Conservation (phyloP, 1,140 invertebrate species). For the Temnothorax nylanderi region DNA sequence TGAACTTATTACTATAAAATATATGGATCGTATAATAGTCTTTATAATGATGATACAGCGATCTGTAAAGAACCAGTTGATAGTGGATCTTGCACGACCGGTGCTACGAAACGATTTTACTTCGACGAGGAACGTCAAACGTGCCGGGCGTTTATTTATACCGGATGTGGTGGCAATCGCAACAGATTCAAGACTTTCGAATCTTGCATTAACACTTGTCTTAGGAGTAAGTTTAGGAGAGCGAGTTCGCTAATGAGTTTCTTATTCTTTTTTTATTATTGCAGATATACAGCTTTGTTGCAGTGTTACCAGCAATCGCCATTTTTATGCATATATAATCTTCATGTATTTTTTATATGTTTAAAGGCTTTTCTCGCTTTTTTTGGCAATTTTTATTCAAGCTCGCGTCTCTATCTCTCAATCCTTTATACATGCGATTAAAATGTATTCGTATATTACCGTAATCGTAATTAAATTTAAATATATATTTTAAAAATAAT, state of each 20-base stretch:
- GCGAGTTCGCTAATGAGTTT: neutral
- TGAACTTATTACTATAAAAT: neutral
- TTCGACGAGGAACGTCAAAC: conserved; percentile 91
- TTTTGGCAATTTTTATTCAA: neutral
- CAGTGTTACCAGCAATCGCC: neutral
- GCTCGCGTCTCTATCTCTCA: neutral
- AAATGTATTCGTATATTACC: neutral
- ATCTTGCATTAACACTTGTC: conserved; percentile 88
- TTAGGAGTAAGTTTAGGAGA: conserved; percentile 83
- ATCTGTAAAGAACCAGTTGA: conserved; percentile 89
- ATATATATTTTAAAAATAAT: no score
- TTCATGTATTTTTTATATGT: neutral
- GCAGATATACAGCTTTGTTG: conserved; percentile 39
- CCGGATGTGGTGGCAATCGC: conserved; percentile 92
- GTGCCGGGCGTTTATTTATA: conserved; percentile 92
- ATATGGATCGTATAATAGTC: conserved; percentile 14
- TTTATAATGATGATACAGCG: conserved; percentile 77
- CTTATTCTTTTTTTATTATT: conserved; percentile 18
- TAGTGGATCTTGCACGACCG: conserved; percentile 90
- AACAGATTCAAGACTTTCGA: conserved; percentile 92
- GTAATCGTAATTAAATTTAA: neutral
- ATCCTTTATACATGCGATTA: neutral
- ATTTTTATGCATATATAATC: neutral
- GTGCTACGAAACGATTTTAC: conserved; percentile 90
- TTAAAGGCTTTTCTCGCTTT: conserved; percentile 3